phyloP scores from a whole-genome alignment of 2,888 invertebrate genomes.

The Melieria picta region DNA sequence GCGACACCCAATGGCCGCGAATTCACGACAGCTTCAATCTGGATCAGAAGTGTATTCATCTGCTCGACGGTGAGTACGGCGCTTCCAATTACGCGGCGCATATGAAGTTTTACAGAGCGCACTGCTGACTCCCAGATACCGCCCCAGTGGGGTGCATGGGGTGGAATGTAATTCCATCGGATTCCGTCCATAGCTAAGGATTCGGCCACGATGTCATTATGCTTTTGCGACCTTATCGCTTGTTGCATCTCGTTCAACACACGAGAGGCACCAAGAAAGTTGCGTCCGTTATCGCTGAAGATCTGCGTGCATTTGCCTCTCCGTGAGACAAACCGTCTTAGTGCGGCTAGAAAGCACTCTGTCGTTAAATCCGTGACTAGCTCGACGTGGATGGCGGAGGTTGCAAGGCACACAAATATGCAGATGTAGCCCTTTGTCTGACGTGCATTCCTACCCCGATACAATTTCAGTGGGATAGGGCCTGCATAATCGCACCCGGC shows the following conservation, averaged over 20 bases:
- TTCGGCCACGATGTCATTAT: conserved; percentile 26
- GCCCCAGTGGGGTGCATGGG: conserved; percentile 38
- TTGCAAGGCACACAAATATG: conserved; percentile 35
- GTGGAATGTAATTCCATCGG: conserved; percentile 38
- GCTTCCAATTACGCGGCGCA: conserved; percentile 28
- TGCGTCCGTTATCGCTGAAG: conserved; percentile 39
- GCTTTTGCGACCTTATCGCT: conserved; percentile 17
- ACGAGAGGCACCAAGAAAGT: conserved; percentile 39
- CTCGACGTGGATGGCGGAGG: neutral
- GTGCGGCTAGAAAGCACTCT: conserved; percentile 37
- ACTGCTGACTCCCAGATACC: conserved; percentile 40
- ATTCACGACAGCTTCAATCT: conserved; percentile 5
- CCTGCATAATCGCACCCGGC: conserved; percentile 31
- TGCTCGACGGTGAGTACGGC: neutral
- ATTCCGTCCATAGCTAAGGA: conserved; percentile 38
- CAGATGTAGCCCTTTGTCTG: conserved; percentile 34
- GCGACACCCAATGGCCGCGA: conserved; percentile 7
- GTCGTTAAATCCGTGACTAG: conserved; percentile 37
- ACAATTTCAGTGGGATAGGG: neutral
- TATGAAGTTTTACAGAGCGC: conserved; percentile 39
- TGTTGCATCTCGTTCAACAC: conserved; percentile 35
- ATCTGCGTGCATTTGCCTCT: conserved; percentile 34
- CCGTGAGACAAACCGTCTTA: conserved; percentile 34
- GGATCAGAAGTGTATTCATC: neutral
- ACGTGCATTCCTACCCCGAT: conserved; percentile 24